Conservation (phyloP, 2,113 vertebrate species). For the Galeopterus variegatus region DNA sequence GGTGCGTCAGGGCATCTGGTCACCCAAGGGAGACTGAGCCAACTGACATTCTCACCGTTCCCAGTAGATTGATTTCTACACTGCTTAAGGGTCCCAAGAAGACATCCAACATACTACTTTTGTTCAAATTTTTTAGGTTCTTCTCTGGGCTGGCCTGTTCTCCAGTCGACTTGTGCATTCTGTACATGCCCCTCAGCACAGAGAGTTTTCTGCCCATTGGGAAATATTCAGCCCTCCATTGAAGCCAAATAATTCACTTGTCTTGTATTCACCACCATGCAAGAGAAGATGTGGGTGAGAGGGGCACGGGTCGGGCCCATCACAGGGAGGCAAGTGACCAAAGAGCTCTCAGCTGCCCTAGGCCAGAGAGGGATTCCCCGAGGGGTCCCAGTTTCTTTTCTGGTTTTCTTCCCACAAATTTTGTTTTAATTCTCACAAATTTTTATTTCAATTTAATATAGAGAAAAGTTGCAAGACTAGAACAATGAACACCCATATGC, state of each 20-base stretch:
- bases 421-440: neutral
- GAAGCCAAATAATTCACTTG: neutral
- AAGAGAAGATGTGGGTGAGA: neutral
- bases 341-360: accelerated
- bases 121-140: neutral
- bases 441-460: neutral
- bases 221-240: neutral
- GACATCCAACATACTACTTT: neutral
- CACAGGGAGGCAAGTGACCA: neutral
- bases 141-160: neutral
- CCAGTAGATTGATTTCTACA: neutral
- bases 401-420: neutral
- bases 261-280: neutral
- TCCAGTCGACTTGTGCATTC: neutral
- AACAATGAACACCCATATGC: neutral
- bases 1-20: neutral
- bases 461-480: neutral
- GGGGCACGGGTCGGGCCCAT: neutral
- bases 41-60: neutral
- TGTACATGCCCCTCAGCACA: neutral
- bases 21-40: neutral
- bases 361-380: neutral
- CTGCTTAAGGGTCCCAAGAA: neutral
- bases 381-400: neutral
- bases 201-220: neutral